These are phyloP conservation scores for Alosa sapidissima DNA, from an alignment of 2,797 vertebrate genomes.

Conservation along the genomic window DNA sequence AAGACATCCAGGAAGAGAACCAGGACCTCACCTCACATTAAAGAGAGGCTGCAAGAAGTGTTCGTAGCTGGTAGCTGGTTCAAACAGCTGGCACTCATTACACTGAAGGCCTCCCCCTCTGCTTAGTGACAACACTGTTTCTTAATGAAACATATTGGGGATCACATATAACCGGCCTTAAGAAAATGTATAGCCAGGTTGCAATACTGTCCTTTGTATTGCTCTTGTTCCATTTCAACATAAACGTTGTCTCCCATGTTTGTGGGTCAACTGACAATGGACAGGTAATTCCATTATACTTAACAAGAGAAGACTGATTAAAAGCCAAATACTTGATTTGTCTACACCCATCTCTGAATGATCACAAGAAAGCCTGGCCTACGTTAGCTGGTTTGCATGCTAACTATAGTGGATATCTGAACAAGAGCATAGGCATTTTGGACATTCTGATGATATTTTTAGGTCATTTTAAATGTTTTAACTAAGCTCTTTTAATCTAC, in stretches of 20 bases:
- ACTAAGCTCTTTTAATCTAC: too few relatives aligned
- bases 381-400: too few relatives aligned
- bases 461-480: too few relatives aligned
- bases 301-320: background rate
- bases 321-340: background rate
- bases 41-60: background rate
- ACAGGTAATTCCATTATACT: too few relatives aligned
- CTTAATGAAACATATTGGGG: background rate
- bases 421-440: too few relatives aligned
- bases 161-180: background rate
- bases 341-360: background rate
- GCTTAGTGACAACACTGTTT: background rate
- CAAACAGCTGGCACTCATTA: constrained; percentile 12
- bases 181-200: background rate
- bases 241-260: too few relatives aligned
- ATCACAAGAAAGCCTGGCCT: too few relatives aligned
- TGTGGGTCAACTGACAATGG: too few relatives aligned
- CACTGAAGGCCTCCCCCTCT: background rate
- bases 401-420: too few relatives aligned
- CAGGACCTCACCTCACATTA: background rate
- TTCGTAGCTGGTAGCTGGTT: background rate
- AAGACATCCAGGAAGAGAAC: background rate
- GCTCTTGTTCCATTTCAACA: background rate
- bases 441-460: too few relatives aligned
- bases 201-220: background rate